Base-by-base conservation (phyloP, 2,797 vertebrate species). In the Staurois parvus region DNA sequence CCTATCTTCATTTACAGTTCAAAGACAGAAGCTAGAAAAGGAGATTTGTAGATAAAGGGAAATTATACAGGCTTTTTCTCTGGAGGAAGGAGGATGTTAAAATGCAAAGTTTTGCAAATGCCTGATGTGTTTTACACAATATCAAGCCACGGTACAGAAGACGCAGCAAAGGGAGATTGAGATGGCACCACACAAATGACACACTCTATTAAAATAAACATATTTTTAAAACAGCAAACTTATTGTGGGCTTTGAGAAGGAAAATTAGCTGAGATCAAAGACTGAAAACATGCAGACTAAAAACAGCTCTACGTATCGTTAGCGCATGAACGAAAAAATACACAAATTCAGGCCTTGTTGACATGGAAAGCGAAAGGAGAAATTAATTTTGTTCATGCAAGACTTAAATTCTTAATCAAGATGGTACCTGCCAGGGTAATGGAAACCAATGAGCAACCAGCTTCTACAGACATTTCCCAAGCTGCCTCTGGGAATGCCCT, bases 1-100 rank as follows among this genome's bases (percentile, higher is more conserved):
- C 74, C 37, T 67, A 83, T 85, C 86, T 90, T 92, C 74, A 84
- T 86, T 91, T 77, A 81, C 48, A 72, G 84, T 81, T 89, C 76
- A 75, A 68, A 84, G 82, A 85, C 87, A 88, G 82, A 87, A 76
- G 72, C 79, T 52, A 84, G 88, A 85, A 67, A 77, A 83, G 72
- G 67, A 88, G 88, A 89, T 90, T 88, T 89, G 64, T 26, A 73
- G 90, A 91, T 89, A 89, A 91, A 85, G n/a, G 72, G 79, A 88
- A 90, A 89, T 86, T 88, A 59, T 88, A 85, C 82, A 75, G 89
- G 76, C 72, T 87, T 90, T 59, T 40, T 70, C 85, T 87, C 89
- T 34, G 45, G 59, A 28, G 52, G 66, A 62, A 64, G 52, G 52
- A 72, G 37, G 15, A 66, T 8, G 37, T 32, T 70, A 28, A 66